These are phyloP conservation scores for Coregonus suidteri DNA, from an alignment of 2,797 vertebrate genomes.

Conservation along the genomic window DNA sequence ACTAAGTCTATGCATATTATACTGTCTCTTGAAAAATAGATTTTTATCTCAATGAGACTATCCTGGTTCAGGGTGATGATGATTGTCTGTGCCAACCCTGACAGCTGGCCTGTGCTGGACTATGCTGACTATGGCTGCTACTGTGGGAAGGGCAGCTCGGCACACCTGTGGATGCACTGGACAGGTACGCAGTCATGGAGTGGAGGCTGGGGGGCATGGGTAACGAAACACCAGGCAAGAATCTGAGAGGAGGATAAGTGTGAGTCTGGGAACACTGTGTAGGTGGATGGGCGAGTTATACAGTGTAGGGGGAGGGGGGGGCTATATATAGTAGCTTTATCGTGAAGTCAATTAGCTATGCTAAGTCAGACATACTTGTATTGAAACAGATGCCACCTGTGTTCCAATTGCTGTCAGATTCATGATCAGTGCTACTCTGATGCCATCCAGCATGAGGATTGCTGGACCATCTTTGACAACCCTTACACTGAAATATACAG, in stretches of 20 bases:
- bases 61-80: slow-evolving; percentile 55
- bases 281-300: too few species aligned
- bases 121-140: slow-evolving; percentile 71
- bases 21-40: too few species aligned
- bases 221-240: too few species aligned
- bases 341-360: too few species aligned
- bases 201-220: too few species aligned
- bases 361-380: too few species aligned
- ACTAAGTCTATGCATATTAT: background rate
- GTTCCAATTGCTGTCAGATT: slow-evolving; percentile 69
- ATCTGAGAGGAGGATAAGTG: too few species aligned
- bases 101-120: slow-evolving; percentile 61
- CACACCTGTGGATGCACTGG: slow-evolving; percentile 66
- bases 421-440: slow-evolving; percentile 69
- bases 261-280: too few species aligned
- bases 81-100: slow-evolving; percentile 64
- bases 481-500: slow-evolving; percentile 66
- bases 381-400: background rate
- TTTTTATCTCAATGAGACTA: too few species aligned
- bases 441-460: slow-evolving; percentile 61
- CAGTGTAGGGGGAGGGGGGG: background rate
- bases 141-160: slow-evolving; percentile 69
- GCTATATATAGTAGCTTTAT: too few species aligned
- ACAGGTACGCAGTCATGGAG: slow-evolving; percentile 33
- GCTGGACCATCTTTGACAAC: slow-evolving; percentile 72